Conservation (phyloP, 64 coral and sea anemone species). For the Dendrophyllia cribrosa region DNA sequence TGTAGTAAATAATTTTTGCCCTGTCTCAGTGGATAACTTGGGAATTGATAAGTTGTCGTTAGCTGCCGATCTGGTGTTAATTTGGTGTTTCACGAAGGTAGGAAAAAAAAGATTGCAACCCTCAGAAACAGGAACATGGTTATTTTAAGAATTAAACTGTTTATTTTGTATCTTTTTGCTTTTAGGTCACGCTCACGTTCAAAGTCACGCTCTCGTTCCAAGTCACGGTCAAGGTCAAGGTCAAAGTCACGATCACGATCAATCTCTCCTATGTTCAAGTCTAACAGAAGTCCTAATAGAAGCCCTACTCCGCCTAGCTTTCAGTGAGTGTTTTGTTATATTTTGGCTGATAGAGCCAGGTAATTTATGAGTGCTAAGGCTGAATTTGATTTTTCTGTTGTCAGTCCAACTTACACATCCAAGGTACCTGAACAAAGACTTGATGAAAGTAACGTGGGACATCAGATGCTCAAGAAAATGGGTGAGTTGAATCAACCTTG, state of each 20-base stretch:
- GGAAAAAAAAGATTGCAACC: too few relatives aligned
- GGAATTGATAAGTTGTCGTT: too few relatives aligned
- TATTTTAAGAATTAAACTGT: too few relatives aligned
- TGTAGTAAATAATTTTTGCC: too few relatives aligned
- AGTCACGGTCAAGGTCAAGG: constrained; percentile 57
- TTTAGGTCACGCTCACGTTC: constrained; percentile 37
- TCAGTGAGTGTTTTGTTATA: constrained; percentile 62
- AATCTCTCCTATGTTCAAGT: constrained; percentile 66
- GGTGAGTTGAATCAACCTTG: constrained; percentile 23
- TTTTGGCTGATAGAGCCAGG: too few relatives aligned
- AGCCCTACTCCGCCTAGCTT: constrained; percentile 90
- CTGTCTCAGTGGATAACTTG: too few relatives aligned
- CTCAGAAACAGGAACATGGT: too few relatives aligned
- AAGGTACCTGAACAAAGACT: constrained; percentile 72
- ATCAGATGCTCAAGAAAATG: constrained; percentile 98
- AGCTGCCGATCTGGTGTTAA: too few relatives aligned
- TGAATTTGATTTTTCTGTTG: not conserved
- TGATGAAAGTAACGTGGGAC: constrained; percentile 96
- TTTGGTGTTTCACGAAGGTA: too few relatives aligned
- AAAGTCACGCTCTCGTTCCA: constrained; percentile 48
- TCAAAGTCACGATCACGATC: constrained; percentile 81
- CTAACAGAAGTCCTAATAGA: constrained; percentile 60
- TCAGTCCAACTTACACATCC: constrained; percentile 60
- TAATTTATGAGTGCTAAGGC: not conserved
- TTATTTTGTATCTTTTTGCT: not conserved